phyloP scores from a whole-genome alignment of 2,888 invertebrate genomes.

The Phytoseiulus persimilis region DNA sequence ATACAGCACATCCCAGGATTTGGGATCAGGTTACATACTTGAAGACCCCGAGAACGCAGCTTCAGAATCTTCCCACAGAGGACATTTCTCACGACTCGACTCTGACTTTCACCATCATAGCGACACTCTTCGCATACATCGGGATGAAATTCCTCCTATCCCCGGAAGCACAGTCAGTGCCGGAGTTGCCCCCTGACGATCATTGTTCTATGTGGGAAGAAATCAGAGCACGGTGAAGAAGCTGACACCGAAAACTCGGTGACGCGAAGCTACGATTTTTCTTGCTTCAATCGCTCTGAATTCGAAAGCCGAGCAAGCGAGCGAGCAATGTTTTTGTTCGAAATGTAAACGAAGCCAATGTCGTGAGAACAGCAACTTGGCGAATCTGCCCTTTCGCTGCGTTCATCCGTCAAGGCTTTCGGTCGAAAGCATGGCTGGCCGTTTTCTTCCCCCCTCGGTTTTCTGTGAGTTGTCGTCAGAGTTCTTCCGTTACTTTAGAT shows the following conservation, averaged over 20 bases:
- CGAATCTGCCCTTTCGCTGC: neutral
- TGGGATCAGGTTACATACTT: too few relatives aligned
- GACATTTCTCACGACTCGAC: too few relatives aligned
- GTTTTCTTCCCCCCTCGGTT: neutral
- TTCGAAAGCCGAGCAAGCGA: neutral
- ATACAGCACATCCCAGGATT: too few relatives aligned
- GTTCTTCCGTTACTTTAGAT: neutral
- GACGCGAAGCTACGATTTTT: neutral
- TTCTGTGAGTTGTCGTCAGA: neutral
- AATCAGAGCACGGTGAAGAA: neutral
- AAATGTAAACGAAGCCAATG: neutral
- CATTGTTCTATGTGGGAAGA: neutral
- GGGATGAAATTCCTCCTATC: too few relatives aligned
- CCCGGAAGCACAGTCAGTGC: neutral
- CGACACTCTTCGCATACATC: too few relatives aligned
- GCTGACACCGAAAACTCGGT: neutral
- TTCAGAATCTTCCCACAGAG: too few relatives aligned
- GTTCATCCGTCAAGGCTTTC: neutral
- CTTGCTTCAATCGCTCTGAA: neutral
- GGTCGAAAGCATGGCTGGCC: neutral
- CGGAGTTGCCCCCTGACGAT: neutral
- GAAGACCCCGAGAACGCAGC: too few relatives aligned
- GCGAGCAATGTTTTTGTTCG: neutral
- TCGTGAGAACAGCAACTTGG: neutral
- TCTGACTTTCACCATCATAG: too few relatives aligned